Evolutionary conservation across 2,888 invertebrate species (phyloP).

Genomic region (Isoperla grammatica): DNA sequence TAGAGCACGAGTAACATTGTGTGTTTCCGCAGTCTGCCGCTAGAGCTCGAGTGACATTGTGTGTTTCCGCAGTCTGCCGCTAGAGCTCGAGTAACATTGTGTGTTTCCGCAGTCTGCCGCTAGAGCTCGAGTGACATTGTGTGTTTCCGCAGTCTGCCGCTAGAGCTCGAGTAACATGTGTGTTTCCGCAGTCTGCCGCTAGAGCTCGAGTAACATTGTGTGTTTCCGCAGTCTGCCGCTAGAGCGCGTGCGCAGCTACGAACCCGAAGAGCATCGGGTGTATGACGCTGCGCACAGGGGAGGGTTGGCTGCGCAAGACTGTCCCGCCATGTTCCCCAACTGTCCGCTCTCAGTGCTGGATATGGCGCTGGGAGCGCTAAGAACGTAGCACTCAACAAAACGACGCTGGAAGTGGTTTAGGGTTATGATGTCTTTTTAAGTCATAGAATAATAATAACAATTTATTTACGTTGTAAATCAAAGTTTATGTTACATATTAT

Average conservation of each 20-base stretch:
- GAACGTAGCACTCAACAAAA: not conserved
- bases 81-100: too few species aligned
- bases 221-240: conserved; percentile 55
- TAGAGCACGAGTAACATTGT: too few species aligned
- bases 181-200: too few species aligned
- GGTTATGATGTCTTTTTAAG: not conserved
- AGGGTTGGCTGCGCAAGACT: conserved; percentile 46
- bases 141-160: too few species aligned
- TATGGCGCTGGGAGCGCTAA: conserved; percentile 54
- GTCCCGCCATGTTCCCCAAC: conserved; percentile 50
- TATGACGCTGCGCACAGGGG: conserved; percentile 60
- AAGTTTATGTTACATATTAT: conserved; percentile 7
- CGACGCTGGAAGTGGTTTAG: not conserved
- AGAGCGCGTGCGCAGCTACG: conserved; percentile 53
- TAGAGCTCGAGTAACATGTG: too few species aligned
- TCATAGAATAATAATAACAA: conserved; percentile 9
- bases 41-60: too few species aligned
- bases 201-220: too few species aligned
- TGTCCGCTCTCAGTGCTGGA: conserved; percentile 69
- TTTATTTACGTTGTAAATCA: conserved; percentile 14
- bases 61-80: too few species aligned
- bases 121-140: too few species aligned
- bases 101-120: too few species aligned
- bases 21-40: too few species aligned
- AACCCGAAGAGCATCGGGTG: conserved; percentile 57